These are phyloP conservation scores for Cyprinodon variegatus DNA, from an alignment of 2,113 vertebrate genomes.

Conservation along the genomic window DNA sequence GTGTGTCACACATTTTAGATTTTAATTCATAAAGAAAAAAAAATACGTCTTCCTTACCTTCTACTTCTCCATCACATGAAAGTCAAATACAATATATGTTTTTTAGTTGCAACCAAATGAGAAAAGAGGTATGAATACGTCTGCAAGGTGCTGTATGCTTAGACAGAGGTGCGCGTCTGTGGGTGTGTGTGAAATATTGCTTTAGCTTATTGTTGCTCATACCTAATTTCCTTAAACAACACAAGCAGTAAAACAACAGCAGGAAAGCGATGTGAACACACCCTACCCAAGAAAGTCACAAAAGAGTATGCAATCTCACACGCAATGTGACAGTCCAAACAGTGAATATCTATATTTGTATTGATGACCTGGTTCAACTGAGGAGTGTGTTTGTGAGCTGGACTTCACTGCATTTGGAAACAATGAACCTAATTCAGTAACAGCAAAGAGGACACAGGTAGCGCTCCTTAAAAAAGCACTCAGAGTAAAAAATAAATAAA, in stretches of 20 bases:
- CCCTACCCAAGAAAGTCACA: constrained; percentile 59
- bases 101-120: background rate
- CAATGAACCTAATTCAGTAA: constrained; percentile 19
- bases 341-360: constrained; percentile 46
- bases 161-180: constrained; percentile 15
- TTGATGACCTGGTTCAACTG: constrained; percentile 63
- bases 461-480: background rate
- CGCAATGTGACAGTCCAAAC: constrained; percentile 11
- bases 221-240: constrained; percentile 68
- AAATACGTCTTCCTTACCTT: background rate
- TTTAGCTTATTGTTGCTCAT: constrained; percentile 52
- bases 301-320: constrained; percentile 32
- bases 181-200: constrained; percentile 29
- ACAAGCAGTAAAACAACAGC: constrained; percentile 72
- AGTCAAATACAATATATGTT: background rate
- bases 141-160: background rate
- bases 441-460: background rate
- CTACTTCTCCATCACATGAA: background rate
- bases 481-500: background rate
- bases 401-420: constrained; percentile 21
- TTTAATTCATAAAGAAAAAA: too few relatives aligned
- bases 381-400: constrained; percentile 20
- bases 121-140: constrained; percentile 10
- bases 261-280: constrained; percentile 70
- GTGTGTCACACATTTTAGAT: too few relatives aligned